These are phyloP conservation scores for Emydura subglobosa DNA, from an alignment of 2,113 vertebrate genomes.

Conservation along the genomic window DNA sequence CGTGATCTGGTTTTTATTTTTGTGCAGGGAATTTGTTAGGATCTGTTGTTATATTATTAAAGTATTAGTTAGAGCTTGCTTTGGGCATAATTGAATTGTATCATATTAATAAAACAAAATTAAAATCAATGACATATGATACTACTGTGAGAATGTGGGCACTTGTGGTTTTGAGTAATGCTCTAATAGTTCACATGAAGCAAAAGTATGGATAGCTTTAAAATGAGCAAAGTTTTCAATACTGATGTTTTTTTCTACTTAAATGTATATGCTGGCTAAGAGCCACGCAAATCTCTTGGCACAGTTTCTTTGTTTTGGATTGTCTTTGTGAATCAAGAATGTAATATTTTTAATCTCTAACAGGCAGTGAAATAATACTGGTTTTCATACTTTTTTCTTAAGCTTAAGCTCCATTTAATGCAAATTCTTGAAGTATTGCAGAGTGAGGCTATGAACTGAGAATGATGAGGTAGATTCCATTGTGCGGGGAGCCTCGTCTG, in stretches of 20 bases:
- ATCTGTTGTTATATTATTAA: background rate
- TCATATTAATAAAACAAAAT: background rate
- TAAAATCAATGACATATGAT: background rate
- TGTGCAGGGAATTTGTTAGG: background rate
- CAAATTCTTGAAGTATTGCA: background rate
- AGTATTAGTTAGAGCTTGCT: constrained; percentile 23
- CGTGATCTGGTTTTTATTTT: constrained; percentile 4
- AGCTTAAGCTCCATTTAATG: background rate
- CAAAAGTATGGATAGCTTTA: background rate
- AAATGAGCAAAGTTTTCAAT: background rate
- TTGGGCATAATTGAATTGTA: constrained; percentile 27
- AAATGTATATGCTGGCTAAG: background rate
- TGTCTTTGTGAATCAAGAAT: background rate
- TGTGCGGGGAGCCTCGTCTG: fast-evolving
- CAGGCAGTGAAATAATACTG: background rate
- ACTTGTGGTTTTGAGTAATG: background rate
- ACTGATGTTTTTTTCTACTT: background rate
- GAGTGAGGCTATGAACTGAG: fast-evolving
- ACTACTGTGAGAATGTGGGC: background rate
- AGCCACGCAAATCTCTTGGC: constrained; percentile 1
- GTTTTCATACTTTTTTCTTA: background rate
- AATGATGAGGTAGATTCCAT: background rate
- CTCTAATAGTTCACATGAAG: background rate
- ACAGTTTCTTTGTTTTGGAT: background rate
- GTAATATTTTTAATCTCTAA: constrained; percentile 20